These are phyloP conservation scores for Pocillopora meandrina DNA, from an alignment of 92 coral and sea anemone genomes.

Conservation along the genomic window DNA sequence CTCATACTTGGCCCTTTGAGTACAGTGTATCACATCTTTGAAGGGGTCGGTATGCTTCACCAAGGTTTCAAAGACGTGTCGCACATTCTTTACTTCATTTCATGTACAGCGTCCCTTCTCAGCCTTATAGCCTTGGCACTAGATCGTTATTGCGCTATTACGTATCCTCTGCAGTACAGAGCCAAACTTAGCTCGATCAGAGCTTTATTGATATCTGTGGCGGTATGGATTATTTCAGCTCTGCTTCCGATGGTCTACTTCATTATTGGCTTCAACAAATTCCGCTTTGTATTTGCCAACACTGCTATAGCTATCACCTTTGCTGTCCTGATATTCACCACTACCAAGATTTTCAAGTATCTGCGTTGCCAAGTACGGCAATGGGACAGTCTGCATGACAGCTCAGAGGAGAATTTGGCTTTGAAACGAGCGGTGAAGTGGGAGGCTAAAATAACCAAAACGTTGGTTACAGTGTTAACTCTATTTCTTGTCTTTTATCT, in stretches of 20 bases:
- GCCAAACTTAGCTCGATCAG: slow-evolving; percentile 49
- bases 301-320: slow-evolving; percentile 71
- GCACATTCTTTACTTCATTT: slow-evolving; percentile 62
- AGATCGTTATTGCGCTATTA: slow-evolving; percentile 75
- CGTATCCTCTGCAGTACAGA: slow-evolving; percentile 66
- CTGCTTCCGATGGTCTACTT: slow-evolving; percentile 60
- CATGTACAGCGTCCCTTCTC: slow-evolving; percentile 79
- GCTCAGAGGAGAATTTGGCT: slow-evolving; percentile 38
- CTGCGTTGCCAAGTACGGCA: slow-evolving; percentile 36
- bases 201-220: slow-evolving; percentile 45
- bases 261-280: slow-evolving; percentile 60
- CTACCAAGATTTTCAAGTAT: slow-evolving; percentile 15
- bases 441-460: slow-evolving; percentile 58
- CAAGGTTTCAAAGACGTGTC: background rate
- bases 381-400: slow-evolving; percentile 44
- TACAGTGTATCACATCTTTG: slow-evolving; percentile 60
- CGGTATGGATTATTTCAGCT: slow-evolving; percentile 70
- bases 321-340: slow-evolving; percentile 42
- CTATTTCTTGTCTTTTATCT: slow-evolving; percentile 43
- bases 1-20: slow-evolving; percentile 72
- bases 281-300: slow-evolving; percentile 73
- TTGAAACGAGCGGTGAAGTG: slow-evolving; percentile 39
- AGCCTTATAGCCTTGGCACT: slow-evolving; percentile 71
- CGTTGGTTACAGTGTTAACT: slow-evolving; percentile 19
- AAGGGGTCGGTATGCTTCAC: slow-evolving; percentile 49